Conservation (phyloP, 1,140 invertebrate genomes). For the Drosophila persimilis region DNA sequence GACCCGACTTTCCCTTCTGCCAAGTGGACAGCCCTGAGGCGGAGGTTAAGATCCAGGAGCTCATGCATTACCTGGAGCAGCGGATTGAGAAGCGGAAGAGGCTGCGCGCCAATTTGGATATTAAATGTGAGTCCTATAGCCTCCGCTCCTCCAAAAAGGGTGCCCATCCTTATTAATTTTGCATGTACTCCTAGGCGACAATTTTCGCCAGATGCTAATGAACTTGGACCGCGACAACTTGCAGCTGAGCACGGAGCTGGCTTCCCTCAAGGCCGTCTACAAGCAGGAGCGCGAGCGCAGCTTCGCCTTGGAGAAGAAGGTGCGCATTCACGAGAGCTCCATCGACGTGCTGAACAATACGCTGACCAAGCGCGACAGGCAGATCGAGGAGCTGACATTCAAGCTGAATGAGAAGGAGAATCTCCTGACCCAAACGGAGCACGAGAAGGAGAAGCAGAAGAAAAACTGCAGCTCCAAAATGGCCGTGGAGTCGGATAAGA, state of each 20-base stretch:
- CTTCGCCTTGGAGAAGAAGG: slow-evolving; percentile 84
- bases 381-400: slow-evolving; percentile 71
- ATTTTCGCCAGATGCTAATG: slow-evolving; percentile 86
- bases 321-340: slow-evolving; percentile 85
- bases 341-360: slow-evolving; percentile 84
- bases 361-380: slow-evolving; percentile 83
- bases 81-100: slow-evolving; percentile 87
- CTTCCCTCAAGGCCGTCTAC: slow-evolving; percentile 85
- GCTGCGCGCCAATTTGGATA: slow-evolving; percentile 83
- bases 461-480: slow-evolving; percentile 88
- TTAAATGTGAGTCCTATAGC: slow-evolving; percentile 53
- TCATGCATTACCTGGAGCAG: slow-evolving; percentile 88
- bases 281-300: slow-evolving; percentile 85
- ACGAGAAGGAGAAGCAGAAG: slow-evolving; percentile 90
- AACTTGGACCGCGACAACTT: slow-evolving; percentile 88
- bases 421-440: slow-evolving; percentile 87
- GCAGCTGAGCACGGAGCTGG: slow-evolving; percentile 86
- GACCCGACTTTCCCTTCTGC: slow-evolving; percentile 88
- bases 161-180: slow-evolving; percentile 14
- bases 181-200: slow-evolving; percentile 84
- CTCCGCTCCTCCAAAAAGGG: too few species aligned
- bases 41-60: slow-evolving; percentile 86
- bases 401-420: slow-evolving; percentile 88
- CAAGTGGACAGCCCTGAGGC: slow-evolving; percentile 87
- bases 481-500: slow-evolving; percentile 88